Evolutionary conservation across 2,797 vertebrate genomes (phyloP).

Genomic region (Epinephelus coioides): DNA sequence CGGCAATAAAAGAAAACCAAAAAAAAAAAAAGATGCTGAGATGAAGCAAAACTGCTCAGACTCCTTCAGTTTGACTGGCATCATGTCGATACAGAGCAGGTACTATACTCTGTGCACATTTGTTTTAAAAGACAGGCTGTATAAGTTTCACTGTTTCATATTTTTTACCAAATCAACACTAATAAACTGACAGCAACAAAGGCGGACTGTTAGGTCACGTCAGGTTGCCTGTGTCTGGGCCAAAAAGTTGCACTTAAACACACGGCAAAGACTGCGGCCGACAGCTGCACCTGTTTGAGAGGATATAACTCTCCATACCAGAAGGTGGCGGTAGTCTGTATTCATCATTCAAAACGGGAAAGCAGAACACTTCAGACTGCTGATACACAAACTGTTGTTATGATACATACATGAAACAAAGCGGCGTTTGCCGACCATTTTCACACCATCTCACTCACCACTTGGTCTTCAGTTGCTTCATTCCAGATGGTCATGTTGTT

Average conservation of each 20-base stretch:
- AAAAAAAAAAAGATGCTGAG: slow-evolving; percentile 43
- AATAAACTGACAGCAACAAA: too few species aligned
- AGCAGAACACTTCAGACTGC: too few species aligned
- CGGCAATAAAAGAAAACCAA: slow-evolving; percentile 39
- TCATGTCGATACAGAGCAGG: background rate
- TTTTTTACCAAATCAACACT: background rate
- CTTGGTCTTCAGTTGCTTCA: background rate
- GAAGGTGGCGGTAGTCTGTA: background rate
- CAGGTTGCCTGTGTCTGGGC: too few species aligned
- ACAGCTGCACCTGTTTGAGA: too few species aligned
- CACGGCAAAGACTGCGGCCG: too few species aligned
- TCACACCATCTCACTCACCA: background rate
- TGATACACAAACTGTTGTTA: background rate
- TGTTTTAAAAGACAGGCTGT: slow-evolving; percentile 9
- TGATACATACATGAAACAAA: background rate
- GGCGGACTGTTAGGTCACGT: too few species aligned
- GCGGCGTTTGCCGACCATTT: background rate
- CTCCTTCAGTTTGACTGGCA: slow-evolving; percentile 30
- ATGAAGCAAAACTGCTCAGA: slow-evolving; percentile 30
- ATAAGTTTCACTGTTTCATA: slow-evolving; percentile 10
- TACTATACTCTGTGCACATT: slow-evolving; percentile 11
- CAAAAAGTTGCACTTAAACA: too few species aligned
- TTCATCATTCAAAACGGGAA: background rate
- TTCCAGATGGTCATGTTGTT: too few species aligned
- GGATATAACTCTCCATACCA: background rate